phyloP scores from a whole-genome alignment of 2,888 invertebrate species.

The Netelia melanura region DNA sequence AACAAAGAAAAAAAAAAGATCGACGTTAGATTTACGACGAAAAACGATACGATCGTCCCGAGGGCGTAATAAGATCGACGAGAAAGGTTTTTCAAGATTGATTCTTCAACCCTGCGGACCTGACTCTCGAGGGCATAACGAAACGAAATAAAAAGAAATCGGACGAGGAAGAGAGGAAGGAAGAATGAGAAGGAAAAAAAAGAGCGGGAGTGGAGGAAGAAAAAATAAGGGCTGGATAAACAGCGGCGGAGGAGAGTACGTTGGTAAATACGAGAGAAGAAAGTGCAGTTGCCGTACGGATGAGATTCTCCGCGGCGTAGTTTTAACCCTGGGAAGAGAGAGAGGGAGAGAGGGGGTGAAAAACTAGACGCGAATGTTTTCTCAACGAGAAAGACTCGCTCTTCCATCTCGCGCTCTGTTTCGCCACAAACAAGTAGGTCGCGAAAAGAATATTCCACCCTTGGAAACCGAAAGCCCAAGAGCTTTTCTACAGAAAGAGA shows the following conservation, averaged over 20 bases:
- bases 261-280: slow-evolving; percentile 51
- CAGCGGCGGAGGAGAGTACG: not conserved
- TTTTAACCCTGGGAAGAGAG: slow-evolving; percentile 20
- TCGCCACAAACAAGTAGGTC: slow-evolving; percentile 72
- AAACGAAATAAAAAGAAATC: not conserved
- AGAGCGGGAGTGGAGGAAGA: slow-evolving; percentile 12
- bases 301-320: slow-evolving; percentile 21
- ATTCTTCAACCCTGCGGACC: no score
- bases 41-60: no score
- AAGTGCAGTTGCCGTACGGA: slow-evolving; percentile 24
- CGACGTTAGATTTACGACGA: no score
- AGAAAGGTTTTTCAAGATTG: no score
- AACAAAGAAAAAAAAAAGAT: no score
- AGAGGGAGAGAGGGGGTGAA: slow-evolving; percentile 6
- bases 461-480: slow-evolving; percentile 58
- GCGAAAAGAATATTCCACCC: slow-evolving; percentile 69
- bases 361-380: slow-evolving; percentile 68
- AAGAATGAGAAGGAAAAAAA: slow-evolving; percentile 13
- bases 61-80: no score
- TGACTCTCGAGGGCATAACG: not conserved
- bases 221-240: slow-evolving; percentile 49
- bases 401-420: slow-evolving; percentile 57
- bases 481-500: slow-evolving; percentile 56
- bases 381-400: slow-evolving; percentile 49
- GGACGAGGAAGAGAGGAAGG: not conserved